These are phyloP conservation scores for Holothuria scabra DNA, from an alignment of 53 echinoderm and acorn worm genomes.

Conservation along the genomic window DNA sequence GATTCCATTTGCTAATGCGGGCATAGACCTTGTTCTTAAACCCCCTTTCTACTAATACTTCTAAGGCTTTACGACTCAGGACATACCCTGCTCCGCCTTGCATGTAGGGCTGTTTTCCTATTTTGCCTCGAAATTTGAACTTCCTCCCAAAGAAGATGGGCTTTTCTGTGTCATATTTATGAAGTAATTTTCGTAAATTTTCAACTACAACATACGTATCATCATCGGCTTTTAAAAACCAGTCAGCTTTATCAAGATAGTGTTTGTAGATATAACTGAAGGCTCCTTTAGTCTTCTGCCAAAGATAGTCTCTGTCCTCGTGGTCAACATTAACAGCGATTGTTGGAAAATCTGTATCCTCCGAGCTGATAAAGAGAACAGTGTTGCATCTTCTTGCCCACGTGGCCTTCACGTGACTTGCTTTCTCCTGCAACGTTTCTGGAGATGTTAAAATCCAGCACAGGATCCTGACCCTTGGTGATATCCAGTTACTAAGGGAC, in stretches of 20 bases:
- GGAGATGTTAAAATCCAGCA: constrained; percentile 84
- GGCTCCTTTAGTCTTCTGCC: constrained; percentile 78
- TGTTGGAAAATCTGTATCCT: constrained; percentile 27
- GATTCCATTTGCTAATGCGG: too few species aligned
- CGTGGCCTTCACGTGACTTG: constrained; percentile 76
- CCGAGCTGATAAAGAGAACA: constrained; percentile 79
- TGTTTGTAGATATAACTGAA: constrained; percentile 76
- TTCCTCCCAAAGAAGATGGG: constrained; percentile 78
- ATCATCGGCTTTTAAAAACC: constrained; percentile 92
- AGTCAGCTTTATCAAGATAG: constrained; percentile 76
- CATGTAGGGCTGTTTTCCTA: constrained; percentile 72
- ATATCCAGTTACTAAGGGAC: constrained; percentile 61
- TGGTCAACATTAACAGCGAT: constrained; percentile 55
- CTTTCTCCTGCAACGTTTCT: constrained; percentile 67
- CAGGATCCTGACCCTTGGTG: constrained; percentile 65
- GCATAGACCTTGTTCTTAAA: constrained; percentile 36
- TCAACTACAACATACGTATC: constrained; percentile 81
- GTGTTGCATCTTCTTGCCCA: constrained; percentile 87
- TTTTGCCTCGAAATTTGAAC: constrained; percentile 80
- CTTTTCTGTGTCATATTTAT: constrained; percentile 54
- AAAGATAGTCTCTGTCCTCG: constrained; percentile 72
- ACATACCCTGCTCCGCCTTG: constrained; percentile 90
- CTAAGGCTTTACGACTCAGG: constrained; percentile 65
- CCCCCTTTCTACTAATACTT: constrained; percentile 48
- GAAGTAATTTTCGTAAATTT: constrained; percentile 78